A percentile compares a stretch with the other conserved stretches of the same genome.
These are phyloP conservation scores for Temnothorax curvispinosus DNA, from an alignment of 1,140 invertebrate species.

Conservation along the genomic window DNA sequence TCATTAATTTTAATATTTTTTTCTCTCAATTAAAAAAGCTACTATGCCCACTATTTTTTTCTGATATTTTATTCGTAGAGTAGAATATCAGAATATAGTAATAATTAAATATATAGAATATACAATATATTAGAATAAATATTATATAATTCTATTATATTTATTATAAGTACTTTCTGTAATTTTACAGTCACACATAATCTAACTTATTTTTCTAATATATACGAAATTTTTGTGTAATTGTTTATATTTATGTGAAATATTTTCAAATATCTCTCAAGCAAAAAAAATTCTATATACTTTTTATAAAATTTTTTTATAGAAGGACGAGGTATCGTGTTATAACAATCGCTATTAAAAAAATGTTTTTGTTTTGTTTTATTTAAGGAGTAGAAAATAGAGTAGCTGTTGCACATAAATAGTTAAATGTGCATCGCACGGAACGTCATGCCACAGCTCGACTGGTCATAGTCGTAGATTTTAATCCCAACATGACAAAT, in stretches of 20 bases:
- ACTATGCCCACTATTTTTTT: neutral
- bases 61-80: neutral
- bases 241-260: neutral
- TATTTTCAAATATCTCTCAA: neutral
- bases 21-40: neutral
- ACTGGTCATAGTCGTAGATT: constrained; percentile 10
- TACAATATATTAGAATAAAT: neutral
- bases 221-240: neutral
- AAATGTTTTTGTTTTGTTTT: neutral
- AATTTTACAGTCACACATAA: neutral
- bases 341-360: neutral
- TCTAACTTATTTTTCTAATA: no score
- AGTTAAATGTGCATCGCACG: neutral
- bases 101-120: neutral
- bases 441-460: neutral
- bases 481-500: constrained; percentile 31
- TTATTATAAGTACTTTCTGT: no score
- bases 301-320: neutral
- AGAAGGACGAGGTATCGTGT: neutral
- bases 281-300: neutral
- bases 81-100: neutral
- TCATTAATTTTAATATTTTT: constrained; percentile 23
- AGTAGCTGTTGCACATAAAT: neutral
- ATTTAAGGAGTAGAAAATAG: neutral
- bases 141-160: neutral